Conservation (phyloP, 2,797 vertebrate species). For the Okamejei kenojei region DNA sequence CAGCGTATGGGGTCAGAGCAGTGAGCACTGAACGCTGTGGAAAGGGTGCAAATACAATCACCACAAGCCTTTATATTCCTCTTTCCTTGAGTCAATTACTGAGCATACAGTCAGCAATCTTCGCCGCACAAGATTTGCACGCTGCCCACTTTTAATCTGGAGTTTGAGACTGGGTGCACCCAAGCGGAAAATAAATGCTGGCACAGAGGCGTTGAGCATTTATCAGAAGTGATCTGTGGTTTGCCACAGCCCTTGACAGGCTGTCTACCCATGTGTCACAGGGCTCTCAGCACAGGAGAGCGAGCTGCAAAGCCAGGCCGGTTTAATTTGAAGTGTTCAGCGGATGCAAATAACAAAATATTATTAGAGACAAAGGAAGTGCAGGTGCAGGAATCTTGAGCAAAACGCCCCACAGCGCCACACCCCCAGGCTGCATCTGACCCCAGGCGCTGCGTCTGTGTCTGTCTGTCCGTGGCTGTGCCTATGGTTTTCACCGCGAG, state of each 20-base stretch:
- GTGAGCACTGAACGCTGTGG: too few species aligned
- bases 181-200: slow-evolving; percentile 17
- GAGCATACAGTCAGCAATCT: background rate
- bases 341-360: background rate
- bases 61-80: background rate
- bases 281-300: background rate
- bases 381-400: too few species aligned
- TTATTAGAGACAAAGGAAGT: too few species aligned
- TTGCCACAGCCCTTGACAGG: background rate
- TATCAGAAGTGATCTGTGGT: slow-evolving; percentile 5
- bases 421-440: too few species aligned
- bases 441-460: too few species aligned
- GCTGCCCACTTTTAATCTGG: background rate
- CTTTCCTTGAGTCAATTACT: background rate
- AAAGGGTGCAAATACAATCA: background rate
- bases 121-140: background rate
- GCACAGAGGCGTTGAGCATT: background rate
- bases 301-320: background rate
- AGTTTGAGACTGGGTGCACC: background rate
- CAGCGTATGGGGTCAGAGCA: too few species aligned
- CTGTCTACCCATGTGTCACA: background rate
- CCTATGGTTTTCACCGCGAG: too few species aligned
- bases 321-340: background rate
- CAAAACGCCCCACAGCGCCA: too few species aligned
- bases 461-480: too few species aligned